phyloP scores from a whole-genome alignment of 2,888 invertebrate genomes.

The Lissocephala sabroskyi region DNA sequence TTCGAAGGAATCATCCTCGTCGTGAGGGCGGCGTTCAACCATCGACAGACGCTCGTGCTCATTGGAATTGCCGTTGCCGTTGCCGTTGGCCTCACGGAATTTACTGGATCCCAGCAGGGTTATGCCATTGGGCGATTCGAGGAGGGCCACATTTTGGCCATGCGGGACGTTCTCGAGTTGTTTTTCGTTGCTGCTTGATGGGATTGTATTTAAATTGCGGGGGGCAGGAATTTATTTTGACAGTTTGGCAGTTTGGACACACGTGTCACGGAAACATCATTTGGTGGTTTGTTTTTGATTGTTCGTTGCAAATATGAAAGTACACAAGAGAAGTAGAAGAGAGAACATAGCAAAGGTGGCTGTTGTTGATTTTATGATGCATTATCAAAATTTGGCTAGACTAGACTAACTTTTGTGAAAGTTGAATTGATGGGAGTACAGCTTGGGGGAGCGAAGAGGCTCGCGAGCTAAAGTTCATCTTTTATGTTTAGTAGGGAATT shows the following conservation, averaged over 20 bases:
- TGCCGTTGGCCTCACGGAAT: conserved; percentile 27
- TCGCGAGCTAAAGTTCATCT: conserved; percentile 24
- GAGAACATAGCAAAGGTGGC: conserved; percentile 30
- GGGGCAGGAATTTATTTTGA: background rate
- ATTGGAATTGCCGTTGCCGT: background rate
- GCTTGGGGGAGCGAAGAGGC: conserved; percentile 20
- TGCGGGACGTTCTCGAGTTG: conserved; percentile 35
- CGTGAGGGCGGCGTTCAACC: conserved; percentile 40
- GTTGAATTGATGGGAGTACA: too few species aligned
- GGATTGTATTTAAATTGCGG: conserved; percentile 22
- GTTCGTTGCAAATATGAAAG: conserved; percentile 48
- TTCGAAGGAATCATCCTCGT: conserved; percentile 70
- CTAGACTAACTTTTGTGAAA: conserved; percentile 27
- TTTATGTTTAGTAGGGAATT: conserved; percentile 12
- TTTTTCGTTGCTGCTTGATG: conserved; percentile 33
- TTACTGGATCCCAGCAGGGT: conserved; percentile 59
- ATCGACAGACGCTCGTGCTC: conserved; percentile 39
- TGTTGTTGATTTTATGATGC: conserved; percentile 32
- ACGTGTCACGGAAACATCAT: conserved; percentile 11
- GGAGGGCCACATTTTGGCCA: conserved; percentile 67
- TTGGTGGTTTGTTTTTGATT: conserved; percentile 14
- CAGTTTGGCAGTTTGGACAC: conserved; percentile 22
- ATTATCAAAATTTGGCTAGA: conserved; percentile 49
- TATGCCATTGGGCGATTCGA: conserved; percentile 70
- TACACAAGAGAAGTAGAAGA: conserved; percentile 33